A percentile compares a stretch with the other conserved stretches of the same genome.
Evolutionary conservation across 2,888 invertebrate species (phyloP).

Genomic region (Lobophora halterata): DNA sequence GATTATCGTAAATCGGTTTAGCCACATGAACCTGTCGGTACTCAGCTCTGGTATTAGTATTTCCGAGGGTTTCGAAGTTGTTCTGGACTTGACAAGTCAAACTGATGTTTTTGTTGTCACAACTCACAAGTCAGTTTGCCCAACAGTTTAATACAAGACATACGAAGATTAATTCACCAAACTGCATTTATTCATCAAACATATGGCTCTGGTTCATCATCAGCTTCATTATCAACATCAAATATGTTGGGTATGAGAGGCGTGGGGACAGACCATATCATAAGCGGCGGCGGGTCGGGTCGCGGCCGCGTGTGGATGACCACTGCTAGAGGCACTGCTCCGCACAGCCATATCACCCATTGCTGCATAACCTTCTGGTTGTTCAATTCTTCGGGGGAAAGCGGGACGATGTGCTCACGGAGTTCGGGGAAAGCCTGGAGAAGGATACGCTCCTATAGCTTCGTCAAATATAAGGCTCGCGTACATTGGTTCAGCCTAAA

Average conservation of each 20-base stretch:
- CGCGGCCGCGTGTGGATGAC: constrained; percentile 59
- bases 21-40: no score
- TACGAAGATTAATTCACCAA: no score
- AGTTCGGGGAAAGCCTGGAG: constrained; percentile 16
- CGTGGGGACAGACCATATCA: constrained; percentile 59
- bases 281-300: constrained; percentile 54
- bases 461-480: no score
- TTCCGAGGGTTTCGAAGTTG: no score
- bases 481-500: no score
- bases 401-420: constrained; percentile 22
- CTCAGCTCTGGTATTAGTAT: no score
- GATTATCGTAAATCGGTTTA: no score
- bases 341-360: constrained; percentile 62
- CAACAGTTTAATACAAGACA: no score
- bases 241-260: neutral
- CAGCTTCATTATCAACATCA: constrained; percentile 15
- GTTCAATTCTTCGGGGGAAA: constrained; percentile 40
- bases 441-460: no score
- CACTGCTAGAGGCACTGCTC: constrained; percentile 50
- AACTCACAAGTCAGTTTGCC: no score
- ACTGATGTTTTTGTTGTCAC: no score
- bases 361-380: constrained; percentile 56
- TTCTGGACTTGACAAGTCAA: no score
- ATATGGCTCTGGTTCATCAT: constrained; percentile 12
- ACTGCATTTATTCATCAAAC: constrained; percentile 5